Conservation (phyloP, 1,140 invertebrate species). For the Orchestia grillus region DNA sequence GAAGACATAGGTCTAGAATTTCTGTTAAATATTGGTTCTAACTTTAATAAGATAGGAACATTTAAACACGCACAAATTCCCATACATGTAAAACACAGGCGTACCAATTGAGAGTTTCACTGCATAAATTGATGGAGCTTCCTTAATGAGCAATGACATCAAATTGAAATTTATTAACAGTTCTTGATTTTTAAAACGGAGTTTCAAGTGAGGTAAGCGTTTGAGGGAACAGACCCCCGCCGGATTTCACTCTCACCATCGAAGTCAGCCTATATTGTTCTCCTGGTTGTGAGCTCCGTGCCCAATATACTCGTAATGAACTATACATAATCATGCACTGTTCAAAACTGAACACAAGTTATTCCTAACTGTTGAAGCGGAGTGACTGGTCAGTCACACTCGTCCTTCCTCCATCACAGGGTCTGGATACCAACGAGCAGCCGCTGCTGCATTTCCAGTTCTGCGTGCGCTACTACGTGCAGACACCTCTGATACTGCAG, state of each 20-base stretch:
- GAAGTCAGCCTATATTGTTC: no score
- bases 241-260: no score
- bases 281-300: no score
- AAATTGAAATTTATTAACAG: no score
- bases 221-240: no score
- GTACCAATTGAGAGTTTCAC: background rate
- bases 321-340: background rate
- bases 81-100: background rate
- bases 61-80: background rate
- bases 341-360: background rate
- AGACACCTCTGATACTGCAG: slow-evolving; percentile 75
- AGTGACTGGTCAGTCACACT: background rate
- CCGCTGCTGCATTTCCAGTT: slow-evolving; percentile 91
- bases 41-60: background rate
- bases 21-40: background rate
- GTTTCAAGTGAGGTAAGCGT: no score
- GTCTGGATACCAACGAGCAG: slow-evolving; percentile 88
- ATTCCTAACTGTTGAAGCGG: background rate
- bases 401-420: slow-evolving; percentile 77
- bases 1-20: background rate
- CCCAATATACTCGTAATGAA: no score
- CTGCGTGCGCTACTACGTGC: slow-evolving; percentile 94
- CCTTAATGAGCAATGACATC: no score
- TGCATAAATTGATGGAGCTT: background rate
- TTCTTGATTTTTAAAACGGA: no score